A percentile compares a stretch with the other conserved stretches of the same genome.
phyloP scores from a whole-genome alignment of 2,888 invertebrate species.

The Caenorhabditis becei region DNA sequence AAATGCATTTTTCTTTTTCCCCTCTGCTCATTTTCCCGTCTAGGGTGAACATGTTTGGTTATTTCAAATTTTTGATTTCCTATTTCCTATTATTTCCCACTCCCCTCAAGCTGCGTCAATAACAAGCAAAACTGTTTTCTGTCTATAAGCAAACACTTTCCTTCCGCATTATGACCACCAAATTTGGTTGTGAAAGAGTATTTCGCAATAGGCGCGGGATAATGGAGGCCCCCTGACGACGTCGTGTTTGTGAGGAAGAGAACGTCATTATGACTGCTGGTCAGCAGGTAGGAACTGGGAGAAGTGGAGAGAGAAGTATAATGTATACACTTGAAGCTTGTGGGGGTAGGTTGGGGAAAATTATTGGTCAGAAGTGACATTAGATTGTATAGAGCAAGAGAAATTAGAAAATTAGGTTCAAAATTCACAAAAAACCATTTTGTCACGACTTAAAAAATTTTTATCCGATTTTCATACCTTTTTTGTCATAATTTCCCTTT shows the following conservation, averaged over 20 bases:
- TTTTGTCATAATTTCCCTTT: too few relatives aligned
- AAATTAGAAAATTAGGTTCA: too few relatives aligned
- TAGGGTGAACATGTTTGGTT: background rate
- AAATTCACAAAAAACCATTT: too few relatives aligned
- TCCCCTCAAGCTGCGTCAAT: slow-evolving; percentile 1
- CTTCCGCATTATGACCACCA: slow-evolving; percentile 8
- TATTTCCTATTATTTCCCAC: background rate
- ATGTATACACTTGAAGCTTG: too few relatives aligned
- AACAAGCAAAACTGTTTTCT: background rate
- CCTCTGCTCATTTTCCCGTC: background rate
- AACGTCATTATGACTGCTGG: slow-evolving; percentile 1
- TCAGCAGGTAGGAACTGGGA: too few relatives aligned
- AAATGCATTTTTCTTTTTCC: slow-evolving; percentile 12
- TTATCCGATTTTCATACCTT: too few relatives aligned
- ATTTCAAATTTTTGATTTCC: background rate
- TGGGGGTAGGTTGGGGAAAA: too few relatives aligned
- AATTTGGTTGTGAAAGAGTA: background rate
- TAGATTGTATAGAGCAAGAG: too few relatives aligned
- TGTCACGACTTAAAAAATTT: too few relatives aligned
- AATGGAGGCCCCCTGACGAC: background rate
- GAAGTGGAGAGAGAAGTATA: too few relatives aligned
- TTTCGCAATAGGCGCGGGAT: background rate
- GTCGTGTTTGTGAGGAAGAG: background rate
- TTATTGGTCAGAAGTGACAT: too few relatives aligned
- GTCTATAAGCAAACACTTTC: background rate